Evolutionary conservation across 2,888 invertebrate genomes (phyloP), one percentile per base, ranked within the genome.

Genomic region (Napeogenes inachia): DNA sequence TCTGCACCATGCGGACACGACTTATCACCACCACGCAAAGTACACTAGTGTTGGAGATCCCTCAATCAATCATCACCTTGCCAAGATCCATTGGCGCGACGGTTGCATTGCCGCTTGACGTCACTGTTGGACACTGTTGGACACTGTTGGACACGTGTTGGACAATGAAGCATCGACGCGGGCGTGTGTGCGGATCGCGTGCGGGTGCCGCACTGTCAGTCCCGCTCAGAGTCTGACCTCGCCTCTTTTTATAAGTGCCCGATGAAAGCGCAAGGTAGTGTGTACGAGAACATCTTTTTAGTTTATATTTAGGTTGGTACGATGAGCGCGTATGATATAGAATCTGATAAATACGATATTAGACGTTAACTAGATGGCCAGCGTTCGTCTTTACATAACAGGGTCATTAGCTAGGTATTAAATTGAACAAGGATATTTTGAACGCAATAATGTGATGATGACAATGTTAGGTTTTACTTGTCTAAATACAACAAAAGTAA

Each of bases 1-100:
- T 85, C 72, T 90, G 89, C 85, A 89, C 90, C 90, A 89, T 89
- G 79, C 88, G 87, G 84, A 87, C 84, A 82, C 89, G 84, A 85
- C 83, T 78, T 75, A 75, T 74, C 81, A 77, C 77, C 75, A 79
- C 82, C 74, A 78, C 82, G 80, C 73, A 70, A 82, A 79, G 74
- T 78, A 85, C 83, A 84, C 82, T 81, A 81, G 78, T 88, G 87
- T 66, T 58, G 64, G 63, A 60, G 63, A 67, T 64, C 74, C 79
- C 79, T 84, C 80, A 81, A 79, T 82, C 83, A 82, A 80, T 78
- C 75, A 80, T 78, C 75, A 79, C 71, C 76, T 77, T 87, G 90
- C 87, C 90, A 89, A 89, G 83, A 84, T 81, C 79, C 86, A 87
- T 87, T 86, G 87, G 87, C 85, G 79, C 80, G 78, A 73, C 73